Conservation (phyloP, 53 echinoderm and acorn worm genomes). For the Patiria pectinifera region DNA sequence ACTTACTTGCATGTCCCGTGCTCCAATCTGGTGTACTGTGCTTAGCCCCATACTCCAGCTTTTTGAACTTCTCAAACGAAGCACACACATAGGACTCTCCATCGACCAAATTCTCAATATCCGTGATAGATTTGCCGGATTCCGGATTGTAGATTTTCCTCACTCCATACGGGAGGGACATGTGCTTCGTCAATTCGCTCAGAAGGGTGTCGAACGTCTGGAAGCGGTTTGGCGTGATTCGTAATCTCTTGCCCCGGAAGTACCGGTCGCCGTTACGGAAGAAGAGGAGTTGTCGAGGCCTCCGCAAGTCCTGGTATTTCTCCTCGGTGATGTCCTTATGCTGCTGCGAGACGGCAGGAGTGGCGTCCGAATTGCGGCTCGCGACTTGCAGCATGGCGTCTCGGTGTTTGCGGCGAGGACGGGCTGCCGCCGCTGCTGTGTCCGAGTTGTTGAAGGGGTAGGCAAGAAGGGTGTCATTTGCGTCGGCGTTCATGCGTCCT, state of each 20-base stretch:
- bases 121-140: slow-evolving; percentile 61
- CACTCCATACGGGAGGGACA: slow-evolving; percentile 96
- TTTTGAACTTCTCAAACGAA: slow-evolving; percentile 92
- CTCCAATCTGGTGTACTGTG: slow-evolving; percentile 72
- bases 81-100: slow-evolving; percentile 94
- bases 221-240: slow-evolving; percentile 93
- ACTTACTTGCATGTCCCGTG: slow-evolving; percentile 75
- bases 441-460: slow-evolving; percentile 63
- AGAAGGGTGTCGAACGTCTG: slow-evolving; percentile 85
- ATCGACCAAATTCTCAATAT: slow-evolving; percentile 88
- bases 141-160: slow-evolving; percentile 83
- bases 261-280: slow-evolving; percentile 97
- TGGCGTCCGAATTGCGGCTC: slow-evolving; percentile 40
- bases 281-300: slow-evolving; percentile 82
- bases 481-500: slow-evolving; percentile 49
- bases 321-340: slow-evolving; percentile 69
- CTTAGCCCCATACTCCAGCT: slow-evolving; percentile 75
- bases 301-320: slow-evolving; percentile 69
- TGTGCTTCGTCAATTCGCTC: slow-evolving; percentile 87
- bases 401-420: slow-evolving; percentile 34
- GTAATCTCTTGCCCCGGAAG: slow-evolving; percentile 89
- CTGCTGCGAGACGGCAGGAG: slow-evolving; percentile 68
- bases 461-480: slow-evolving; percentile 61
- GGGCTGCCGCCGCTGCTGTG: slow-evolving; percentile 17
- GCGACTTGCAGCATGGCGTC: slow-evolving; percentile 25